Base-by-base conservation (phyloP, 1,140 invertebrate genomes). In the Drosophila kepulauana region DNA sequence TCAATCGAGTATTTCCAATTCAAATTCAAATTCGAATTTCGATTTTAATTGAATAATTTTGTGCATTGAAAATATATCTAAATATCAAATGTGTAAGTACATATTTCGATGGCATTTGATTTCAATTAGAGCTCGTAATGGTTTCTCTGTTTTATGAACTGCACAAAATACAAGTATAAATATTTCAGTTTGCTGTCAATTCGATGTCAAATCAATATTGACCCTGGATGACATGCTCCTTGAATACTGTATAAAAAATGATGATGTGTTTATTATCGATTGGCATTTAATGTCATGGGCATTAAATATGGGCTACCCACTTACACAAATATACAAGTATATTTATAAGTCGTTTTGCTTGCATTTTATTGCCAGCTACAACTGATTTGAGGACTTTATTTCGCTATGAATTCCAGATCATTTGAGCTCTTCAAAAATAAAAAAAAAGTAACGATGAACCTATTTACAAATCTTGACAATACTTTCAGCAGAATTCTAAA, bases 141-240 rank as follows among this genome's bases (percentile, higher is more conserved):
- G 4, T 59, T 59, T 13, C n/a, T 13, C n/a, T 13, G 41, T 13
- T 59, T 11, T 52, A 5, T 7, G 1, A 16, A 11, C 51, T 33
- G 25, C 51, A 54, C 28, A n/a, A 28, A 25, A 25, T 25, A 16
- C 15, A 15, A 15, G 15, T 16, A 25, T 64, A 64, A 64, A 51
- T 64, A 51, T 25, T 57, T 57, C 7, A 43, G 35, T 57, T 25
- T 43, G 35, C 15, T 57, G 54, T 57, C 54, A 57, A 38, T 57
- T 57, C 15, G 16, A 20, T 57, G 54, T 57, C 54, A 57, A 57
- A 57, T 57, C 15, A 57, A 41, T 57, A 57, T 57, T 57, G 25
- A 13, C 51, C 28, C 15, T 41, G 16, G 2, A 4, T 38, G 54
- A 43, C 35, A 57, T 25, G 35, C 33, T 41, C 30, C 5, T 57